Evolutionary conservation across 1,140 invertebrate genomes (phyloP).

Genomic region (Bombus pascuorum): DNA sequence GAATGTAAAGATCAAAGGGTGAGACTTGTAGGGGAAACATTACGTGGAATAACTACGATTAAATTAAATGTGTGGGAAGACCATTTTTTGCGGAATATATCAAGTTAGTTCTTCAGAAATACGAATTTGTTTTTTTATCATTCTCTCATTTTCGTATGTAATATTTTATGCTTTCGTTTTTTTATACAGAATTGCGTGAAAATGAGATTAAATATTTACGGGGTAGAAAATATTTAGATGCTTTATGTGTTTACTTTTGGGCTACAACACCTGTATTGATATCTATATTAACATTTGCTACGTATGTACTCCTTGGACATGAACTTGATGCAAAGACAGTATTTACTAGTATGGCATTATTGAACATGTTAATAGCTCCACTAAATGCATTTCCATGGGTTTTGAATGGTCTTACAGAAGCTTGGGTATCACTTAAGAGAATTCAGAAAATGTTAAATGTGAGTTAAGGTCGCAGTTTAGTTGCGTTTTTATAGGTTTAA

Average conservation of each 20-base stretch:
- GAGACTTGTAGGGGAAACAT: conserved; percentile 93
- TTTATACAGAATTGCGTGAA: conserved; percentile 84
- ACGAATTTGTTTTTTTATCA: neutral
- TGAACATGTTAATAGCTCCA: conserved; percentile 98
- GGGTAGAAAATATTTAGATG: conserved; percentile 97
- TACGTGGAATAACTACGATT: conserved; percentile 93
- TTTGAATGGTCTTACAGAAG: conserved; percentile 97
- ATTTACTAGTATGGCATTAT: conserved; percentile 96
- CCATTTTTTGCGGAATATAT: conserved; percentile 87
- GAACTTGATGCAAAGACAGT: conserved; percentile 93
- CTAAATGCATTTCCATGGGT: conserved; percentile 99
- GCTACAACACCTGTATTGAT: conserved; percentile 98
- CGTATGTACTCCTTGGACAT: conserved; percentile 93
- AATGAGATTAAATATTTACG: conserved; percentile 90
- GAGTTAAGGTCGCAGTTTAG: conserved; percentile 63
- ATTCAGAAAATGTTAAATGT: conserved; percentile 90
- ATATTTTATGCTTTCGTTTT: conserved; percentile 49
- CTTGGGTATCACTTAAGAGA: conserved; percentile 94
- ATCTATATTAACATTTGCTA: conserved; percentile 94
- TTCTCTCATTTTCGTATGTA: neutral
- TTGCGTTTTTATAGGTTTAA: neutral
- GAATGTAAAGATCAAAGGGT: conserved; percentile 94
- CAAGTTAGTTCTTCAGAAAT: conserved; percentile 74
- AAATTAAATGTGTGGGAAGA: conserved; percentile 98
- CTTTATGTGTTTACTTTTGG: conserved; percentile 99